Evolutionary conservation across 2,888 invertebrate genomes (phyloP).

Genomic region (Xiphydria camelus): DNA sequence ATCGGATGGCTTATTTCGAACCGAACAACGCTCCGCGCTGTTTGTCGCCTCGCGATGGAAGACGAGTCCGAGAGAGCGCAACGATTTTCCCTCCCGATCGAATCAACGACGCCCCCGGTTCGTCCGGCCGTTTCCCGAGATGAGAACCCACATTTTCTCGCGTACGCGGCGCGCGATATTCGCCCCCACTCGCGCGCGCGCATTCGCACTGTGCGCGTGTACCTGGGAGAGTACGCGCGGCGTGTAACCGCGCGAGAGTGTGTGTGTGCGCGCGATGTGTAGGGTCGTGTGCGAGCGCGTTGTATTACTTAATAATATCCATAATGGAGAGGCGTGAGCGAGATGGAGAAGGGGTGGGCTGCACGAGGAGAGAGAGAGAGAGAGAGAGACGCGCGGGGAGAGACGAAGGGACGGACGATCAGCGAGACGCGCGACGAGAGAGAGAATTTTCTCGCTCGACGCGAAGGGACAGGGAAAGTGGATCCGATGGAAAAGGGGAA

Average conservation of each 20-base stretch:
- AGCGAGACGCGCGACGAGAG: constrained; percentile 7
- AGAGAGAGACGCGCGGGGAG: constrained; percentile 19
- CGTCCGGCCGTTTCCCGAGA: too few species aligned
- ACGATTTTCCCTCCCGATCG: too few species aligned
- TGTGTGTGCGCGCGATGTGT: neutral
- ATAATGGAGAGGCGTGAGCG: constrained; percentile 31
- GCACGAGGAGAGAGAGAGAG: constrained; percentile 24
- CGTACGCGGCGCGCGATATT: constrained; percentile 30
- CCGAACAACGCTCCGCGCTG: too few species aligned
- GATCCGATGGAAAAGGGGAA: constrained; percentile 4
- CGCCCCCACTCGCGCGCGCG: constrained; percentile 12
- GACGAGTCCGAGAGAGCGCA: too few species aligned
- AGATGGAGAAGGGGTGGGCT: constrained; percentile 16
- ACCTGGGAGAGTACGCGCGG: neutral
- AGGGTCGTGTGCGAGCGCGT: constrained; percentile 19
- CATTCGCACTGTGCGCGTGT: neutral
- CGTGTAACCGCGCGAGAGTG: neutral
- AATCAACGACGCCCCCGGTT: too few species aligned
- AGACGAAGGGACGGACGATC: constrained; percentile 11
- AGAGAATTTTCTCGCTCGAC: constrained; percentile 10
- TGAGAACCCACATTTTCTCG: constrained; percentile 46
- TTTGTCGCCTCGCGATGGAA: too few species aligned
- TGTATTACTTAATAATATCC: constrained; percentile 54
- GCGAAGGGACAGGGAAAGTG: constrained; percentile 20
- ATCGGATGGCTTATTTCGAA: too few species aligned